Evolutionary conservation across 2,888 invertebrate species (phyloP).

Genomic region (Empis livida): DNA sequence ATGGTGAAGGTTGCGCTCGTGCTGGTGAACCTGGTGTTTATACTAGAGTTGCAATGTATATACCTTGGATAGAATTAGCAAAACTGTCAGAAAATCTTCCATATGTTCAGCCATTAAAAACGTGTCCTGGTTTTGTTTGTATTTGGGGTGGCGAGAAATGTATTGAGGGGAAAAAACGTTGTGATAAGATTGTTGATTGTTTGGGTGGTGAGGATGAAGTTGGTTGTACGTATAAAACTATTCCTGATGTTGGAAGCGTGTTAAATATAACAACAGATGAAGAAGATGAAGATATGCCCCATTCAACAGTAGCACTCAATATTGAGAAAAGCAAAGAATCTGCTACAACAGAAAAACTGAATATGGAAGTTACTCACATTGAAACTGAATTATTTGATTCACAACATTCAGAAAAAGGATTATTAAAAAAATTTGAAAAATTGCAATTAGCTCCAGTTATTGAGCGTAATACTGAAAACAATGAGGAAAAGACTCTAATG

Average conservation of each 20-base stretch:
- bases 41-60: slow-evolving; percentile 59
- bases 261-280: slow-evolving; percentile 13
- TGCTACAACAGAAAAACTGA: neutral
- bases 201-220: slow-evolving; percentile 69
- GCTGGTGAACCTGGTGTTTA: slow-evolving; percentile 72
- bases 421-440: neutral
- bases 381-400: neutral
- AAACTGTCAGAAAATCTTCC: slow-evolving; percentile 30
- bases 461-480: neutral
- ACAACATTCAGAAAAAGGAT: too few species aligned
- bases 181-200: slow-evolving; percentile 64
- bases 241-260: slow-evolving; percentile 23
- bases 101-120: slow-evolving; percentile 39
- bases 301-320: neutral
- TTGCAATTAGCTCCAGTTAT: slow-evolving; percentile 5
- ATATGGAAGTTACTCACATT: neutral
- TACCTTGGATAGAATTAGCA: slow-evolving; percentile 54
- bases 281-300: neutral
- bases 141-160: slow-evolving; percentile 52
- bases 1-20: slow-evolving; percentile 75
- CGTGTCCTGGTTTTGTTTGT: slow-evolving; percentile 64
- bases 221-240: slow-evolving; percentile 41
- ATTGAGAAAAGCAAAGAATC: neutral
- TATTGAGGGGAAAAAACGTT: slow-evolving; percentile 48
- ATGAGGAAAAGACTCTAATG: too few species aligned